Percentiles rank a stretch among this genome's conserved stretches.
These are phyloP conservation scores for Daboia siamensis DNA, from an alignment of 2,113 vertebrate genomes.

Conservation along the genomic window DNA sequence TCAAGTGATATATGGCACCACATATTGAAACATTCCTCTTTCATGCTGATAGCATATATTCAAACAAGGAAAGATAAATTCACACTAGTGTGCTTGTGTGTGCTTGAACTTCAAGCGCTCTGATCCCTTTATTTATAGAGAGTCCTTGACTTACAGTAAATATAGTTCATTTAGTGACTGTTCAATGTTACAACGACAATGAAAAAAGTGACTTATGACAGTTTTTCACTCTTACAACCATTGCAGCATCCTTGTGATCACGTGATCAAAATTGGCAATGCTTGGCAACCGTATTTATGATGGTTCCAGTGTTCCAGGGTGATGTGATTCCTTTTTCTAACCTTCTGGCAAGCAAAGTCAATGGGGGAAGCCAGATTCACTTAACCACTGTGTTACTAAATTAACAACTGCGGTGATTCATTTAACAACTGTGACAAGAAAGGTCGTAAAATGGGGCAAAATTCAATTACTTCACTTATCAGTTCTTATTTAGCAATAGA, in stretches of 20 bases:
- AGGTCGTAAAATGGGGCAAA: no score
- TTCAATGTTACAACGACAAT: background rate
- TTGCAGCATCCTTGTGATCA: background rate
- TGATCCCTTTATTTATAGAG: background rate
- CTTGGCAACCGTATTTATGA: background rate
- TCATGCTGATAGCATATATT: slow-evolving; percentile 51
- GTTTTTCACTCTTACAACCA: background rate
- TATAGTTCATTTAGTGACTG: background rate
- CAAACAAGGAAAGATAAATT: slow-evolving; percentile 42
- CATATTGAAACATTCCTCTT: slow-evolving; percentile 51
- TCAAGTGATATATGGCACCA: slow-evolving; percentile 54
- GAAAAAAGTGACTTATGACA: background rate
- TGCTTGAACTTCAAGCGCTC: slow-evolving; percentile 16
- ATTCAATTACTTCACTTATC: background rate
- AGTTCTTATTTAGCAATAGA: background rate
- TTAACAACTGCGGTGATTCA: no score
- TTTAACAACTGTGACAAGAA: no score
- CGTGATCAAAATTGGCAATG: background rate
- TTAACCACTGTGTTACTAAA: no score
- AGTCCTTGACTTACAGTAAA: background rate
- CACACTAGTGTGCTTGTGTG: slow-evolving; percentile 7
- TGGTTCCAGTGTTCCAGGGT: no score
- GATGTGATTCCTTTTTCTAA: no score
- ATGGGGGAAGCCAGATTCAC: no score
- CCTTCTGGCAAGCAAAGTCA: no score